A percentile compares a stretch with the other conserved stretches of the same genome.
Conservation (phyloP, 2,888 invertebrate species). For the Blastobasis adustella region DNA sequence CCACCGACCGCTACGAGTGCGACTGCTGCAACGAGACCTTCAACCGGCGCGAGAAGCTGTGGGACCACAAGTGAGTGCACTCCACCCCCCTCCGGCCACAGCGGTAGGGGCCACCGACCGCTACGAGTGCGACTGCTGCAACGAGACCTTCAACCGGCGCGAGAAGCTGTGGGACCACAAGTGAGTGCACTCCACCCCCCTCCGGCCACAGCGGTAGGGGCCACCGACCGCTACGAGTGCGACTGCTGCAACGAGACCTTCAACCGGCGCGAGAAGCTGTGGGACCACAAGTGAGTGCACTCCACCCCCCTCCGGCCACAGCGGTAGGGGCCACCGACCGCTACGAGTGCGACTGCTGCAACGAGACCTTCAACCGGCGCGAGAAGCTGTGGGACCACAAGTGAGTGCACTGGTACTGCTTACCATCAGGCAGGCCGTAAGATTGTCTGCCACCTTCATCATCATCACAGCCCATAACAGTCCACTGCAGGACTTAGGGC, state of each 20-base stretch:
- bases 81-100: too few species aligned
- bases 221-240: slow-evolving; percentile 59
- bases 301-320: too few species aligned
- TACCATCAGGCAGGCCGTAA: too few species aligned
- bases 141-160: slow-evolving; percentile 51
- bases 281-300: slow-evolving; percentile 54
- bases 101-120: slow-evolving; percentile 23
- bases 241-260: slow-evolving; percentile 63
- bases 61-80: slow-evolving; percentile 54
- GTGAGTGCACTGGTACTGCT: slow-evolving; percentile 25
- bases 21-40: slow-evolving; percentile 63
- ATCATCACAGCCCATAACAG: too few species aligned
- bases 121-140: slow-evolving; percentile 68
- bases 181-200: not conserved
- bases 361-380: slow-evolving; percentile 51
- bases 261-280: slow-evolving; percentile 56
- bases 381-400: slow-evolving; percentile 64
- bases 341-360: slow-evolving; percentile 67
- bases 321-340: not conserved
- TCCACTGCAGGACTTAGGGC: too few species aligned
- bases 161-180: slow-evolving; percentile 41
- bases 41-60: slow-evolving; percentile 56
- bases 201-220: slow-evolving; percentile 45
- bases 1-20: slow-evolving; percentile 59
- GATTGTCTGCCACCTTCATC: too few species aligned